Evolutionary conservation across 2,113 vertebrate species (phyloP), one percentile per base, ranked within the genome.

Genomic region (Manacus vitellinus): DNA sequence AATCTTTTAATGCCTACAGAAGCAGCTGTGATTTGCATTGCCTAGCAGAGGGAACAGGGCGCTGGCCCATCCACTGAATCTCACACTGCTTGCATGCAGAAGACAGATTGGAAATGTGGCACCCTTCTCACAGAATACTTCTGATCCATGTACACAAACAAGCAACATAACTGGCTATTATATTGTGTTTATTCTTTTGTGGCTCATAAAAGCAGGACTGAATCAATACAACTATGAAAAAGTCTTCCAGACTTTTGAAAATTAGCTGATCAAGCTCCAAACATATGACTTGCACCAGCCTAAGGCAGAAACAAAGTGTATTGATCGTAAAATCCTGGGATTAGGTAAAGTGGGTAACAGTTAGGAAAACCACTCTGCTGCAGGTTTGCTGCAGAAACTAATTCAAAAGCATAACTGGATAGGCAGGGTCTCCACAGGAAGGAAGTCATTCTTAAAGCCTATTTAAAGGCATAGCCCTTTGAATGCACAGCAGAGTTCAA

Each of bases 71-170:
- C 25, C 49, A 35, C 37, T 37, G 33, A 44, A 28, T 52, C 47
- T 58, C 71, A 65, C 0, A 0, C 37, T 65, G 28, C 41, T 52
- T 39, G 8, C 3, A 4, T 0, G 1, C 3, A 3, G 41, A 43
- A 65, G 39, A 13, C 0, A 0, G 28, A 12, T 41, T 58, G 75
- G 51, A 94, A 89, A 66, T 0, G 28, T 8, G 27, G 16, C 24
- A 82, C 7, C 7, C 10, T 44, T 72, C 73, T 8, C 65, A 72
- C 25, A 4, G 14, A 37, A 39, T 7, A 5, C 8, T 71, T 67
- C 46, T 33, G 44, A 55, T 54, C 68, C 47, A 12, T 0, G 1
- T 44, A 20, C 20, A 46, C 17, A 78, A 85, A 55, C 23, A 56
- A 65, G 56, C 52, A 74, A 39, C 0, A 0, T 14, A 72, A 51